A percentile compares a stretch with the other conserved stretches of the same genome.
phyloP scores from a whole-genome alignment of 2,888 invertebrate genomes.

The Selenia dentaria region DNA sequence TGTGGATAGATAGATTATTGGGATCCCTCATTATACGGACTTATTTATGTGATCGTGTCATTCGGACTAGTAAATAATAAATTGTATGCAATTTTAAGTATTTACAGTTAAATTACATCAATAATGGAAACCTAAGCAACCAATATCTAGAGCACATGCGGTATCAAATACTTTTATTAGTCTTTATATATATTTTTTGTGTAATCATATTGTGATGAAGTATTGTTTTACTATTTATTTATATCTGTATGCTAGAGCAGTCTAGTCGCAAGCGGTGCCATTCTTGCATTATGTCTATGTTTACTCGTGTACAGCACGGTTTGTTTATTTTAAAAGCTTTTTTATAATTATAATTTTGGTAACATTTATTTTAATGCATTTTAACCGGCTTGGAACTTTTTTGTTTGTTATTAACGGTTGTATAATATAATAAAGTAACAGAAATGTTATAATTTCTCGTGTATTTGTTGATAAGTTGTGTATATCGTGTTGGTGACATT shows the following conservation, averaged over 20 bases:
- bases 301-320: not conserved
- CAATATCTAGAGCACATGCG: too few species aligned
- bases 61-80: too few species aligned
- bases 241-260: conserved; percentile 12
- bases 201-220: too few species aligned
- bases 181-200: too few species aligned
- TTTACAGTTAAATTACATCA: too few species aligned
- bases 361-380: conserved; percentile 24
- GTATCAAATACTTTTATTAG: too few species aligned
- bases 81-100: too few species aligned
- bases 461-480: not conserved
- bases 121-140: too few species aligned
- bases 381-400: conserved; percentile 9
- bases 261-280: conserved; percentile 24
- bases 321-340: conserved; percentile 6
- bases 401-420: not conserved
- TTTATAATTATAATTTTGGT: conserved; percentile 15
- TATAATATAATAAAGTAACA: not conserved
- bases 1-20: too few species aligned
- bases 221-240: too few species aligned
- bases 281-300: conserved; percentile 3
- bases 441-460: not conserved
- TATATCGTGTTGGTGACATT: conserved; percentile 8
- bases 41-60: too few species aligned
- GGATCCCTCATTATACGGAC: too few species aligned